Evolutionary conservation across 1,140 invertebrate species (phyloP), one percentile per base, ranked within the genome.

Genomic region (Penaeus vannamei): DNA sequence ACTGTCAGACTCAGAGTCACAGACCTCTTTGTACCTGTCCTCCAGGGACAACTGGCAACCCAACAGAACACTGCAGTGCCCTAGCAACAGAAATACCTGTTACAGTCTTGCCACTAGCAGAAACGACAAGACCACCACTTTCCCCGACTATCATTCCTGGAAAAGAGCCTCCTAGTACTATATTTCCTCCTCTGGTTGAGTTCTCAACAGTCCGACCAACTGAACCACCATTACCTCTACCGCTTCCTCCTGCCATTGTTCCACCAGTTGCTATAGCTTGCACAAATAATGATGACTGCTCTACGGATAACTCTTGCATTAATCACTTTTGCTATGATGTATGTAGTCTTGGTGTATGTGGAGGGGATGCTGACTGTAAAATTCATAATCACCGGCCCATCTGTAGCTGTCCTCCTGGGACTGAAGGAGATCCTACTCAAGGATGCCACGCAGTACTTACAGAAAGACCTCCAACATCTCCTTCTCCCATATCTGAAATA

Each of bases 1-100:
- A 95, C 85, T 98, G 97, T 92, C 94, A 95, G 82, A 96, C 96
- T 0, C 95, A 96, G 93, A 93, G 96, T 60, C 97, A 98, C 92
- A 93, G 97, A 92, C 96, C 97, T 17, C 93, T 96, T 36, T 98
- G 97, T 92, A 95, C 95, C 1, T 98, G 97, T 92, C 94, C 95
- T 90, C 96, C 96, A 90, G 96, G 96, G 10, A 97, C 95, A 91
- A 89, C 87, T 17, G 87, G 87, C 8, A 89, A 89, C n/a, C 87
- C 87, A 29, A 89, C 87, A 79, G 36, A 62, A 22, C 22, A 85
- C 4, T 89, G 87, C 60, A 84, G 22, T 26, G 87, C 69, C 69
- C 97, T 91, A 42, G 97, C 42, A 20, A 76, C 84, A 36, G 83
- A 91, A 23, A 36, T 2, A 46, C 90, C 87, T 61, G 26, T 32